phyloP scores from a whole-genome alignment of 2,797 vertebrate genomes.

The Paratrypauchen microcephalus region DNA sequence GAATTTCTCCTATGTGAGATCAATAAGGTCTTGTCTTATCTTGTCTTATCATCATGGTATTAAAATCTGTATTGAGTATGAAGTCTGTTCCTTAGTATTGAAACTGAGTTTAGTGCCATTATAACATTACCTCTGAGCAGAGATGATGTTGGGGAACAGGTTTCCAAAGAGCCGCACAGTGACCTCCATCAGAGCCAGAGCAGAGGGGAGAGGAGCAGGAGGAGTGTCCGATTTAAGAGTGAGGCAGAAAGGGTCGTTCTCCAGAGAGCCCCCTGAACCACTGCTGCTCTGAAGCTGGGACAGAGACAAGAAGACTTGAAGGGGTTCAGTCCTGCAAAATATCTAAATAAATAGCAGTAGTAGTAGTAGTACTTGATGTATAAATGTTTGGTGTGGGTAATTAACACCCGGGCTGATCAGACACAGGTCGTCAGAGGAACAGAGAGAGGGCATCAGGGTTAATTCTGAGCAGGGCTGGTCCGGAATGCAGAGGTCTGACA shows the following conservation, averaged over 20 bases:
- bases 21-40: too few relatives aligned
- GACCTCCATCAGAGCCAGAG: constrained; percentile 75
- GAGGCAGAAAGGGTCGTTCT: constrained; percentile 85
- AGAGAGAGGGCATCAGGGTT: constrained; percentile 83
- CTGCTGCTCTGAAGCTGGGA: constrained; percentile 78
- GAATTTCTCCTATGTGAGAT: too few relatives aligned
- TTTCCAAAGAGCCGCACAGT: constrained; percentile 85
- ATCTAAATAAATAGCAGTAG: neutral
- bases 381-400: constrained; percentile 82
- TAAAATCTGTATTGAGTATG: too few relatives aligned
- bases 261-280: constrained; percentile 82
- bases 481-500: constrained; percentile 84
- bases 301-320: neutral
- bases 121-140: constrained; percentile 81
- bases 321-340: too few relatives aligned
- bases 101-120: too few relatives aligned
- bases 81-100: too few relatives aligned
- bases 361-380: constrained; percentile 82
- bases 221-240: constrained; percentile 74
- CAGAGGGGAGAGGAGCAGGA: constrained; percentile 82
- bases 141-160: constrained; percentile 81
- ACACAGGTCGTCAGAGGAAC: constrained; percentile 83
- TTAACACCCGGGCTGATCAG: constrained; percentile 80
- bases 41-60: too few relatives aligned
- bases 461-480: constrained; percentile 73